These are phyloP conservation scores for Pseudonaja textilis DNA, from an alignment of 2,113 vertebrate species.

Conservation along the genomic window DNA sequence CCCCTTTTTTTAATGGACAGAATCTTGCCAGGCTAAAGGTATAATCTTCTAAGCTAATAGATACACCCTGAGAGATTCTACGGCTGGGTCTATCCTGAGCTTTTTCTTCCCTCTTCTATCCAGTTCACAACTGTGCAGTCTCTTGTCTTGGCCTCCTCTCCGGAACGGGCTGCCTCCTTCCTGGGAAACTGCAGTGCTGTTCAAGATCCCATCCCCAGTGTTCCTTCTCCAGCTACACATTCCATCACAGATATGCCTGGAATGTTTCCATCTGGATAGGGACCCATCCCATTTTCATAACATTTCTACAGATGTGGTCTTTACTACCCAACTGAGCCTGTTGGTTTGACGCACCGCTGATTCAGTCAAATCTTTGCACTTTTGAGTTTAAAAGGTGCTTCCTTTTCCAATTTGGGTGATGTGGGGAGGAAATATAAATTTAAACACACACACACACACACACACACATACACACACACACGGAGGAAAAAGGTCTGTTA, in stretches of 20 bases:
- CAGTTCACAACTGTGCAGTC: neutral
- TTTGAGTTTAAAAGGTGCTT: constrained; percentile 29
- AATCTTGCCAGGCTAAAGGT: neutral
- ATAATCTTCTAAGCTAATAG: neutral
- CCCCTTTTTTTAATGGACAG: neutral
- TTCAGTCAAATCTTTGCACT: neutral
- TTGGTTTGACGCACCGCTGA: neutral
- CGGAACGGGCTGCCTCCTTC: neutral
- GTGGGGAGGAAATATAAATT: neutral
- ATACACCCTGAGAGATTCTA: too few relatives aligned
- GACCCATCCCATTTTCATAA: neutral
- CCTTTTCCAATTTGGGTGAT: constrained; percentile 23
- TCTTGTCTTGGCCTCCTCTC: neutral
- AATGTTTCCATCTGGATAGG: neutral
- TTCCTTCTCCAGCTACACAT: too few relatives aligned
- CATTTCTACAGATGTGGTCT: neutral
- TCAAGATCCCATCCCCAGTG: neutral
- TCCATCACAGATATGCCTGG: accelerated
- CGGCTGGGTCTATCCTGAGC: neutral
- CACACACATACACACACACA: constrained; percentile 1
- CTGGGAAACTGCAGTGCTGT: neutral
- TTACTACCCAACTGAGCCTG: neutral
- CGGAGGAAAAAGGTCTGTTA: neutral
- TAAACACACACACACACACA: neutral
- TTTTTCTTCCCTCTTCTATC: neutral